A percentile compares a stretch with the other conserved stretches of the same genome.
Evolutionary conservation across 2,888 invertebrate genomes (phyloP).

Genomic region (Metacarcinus magister): DNA sequence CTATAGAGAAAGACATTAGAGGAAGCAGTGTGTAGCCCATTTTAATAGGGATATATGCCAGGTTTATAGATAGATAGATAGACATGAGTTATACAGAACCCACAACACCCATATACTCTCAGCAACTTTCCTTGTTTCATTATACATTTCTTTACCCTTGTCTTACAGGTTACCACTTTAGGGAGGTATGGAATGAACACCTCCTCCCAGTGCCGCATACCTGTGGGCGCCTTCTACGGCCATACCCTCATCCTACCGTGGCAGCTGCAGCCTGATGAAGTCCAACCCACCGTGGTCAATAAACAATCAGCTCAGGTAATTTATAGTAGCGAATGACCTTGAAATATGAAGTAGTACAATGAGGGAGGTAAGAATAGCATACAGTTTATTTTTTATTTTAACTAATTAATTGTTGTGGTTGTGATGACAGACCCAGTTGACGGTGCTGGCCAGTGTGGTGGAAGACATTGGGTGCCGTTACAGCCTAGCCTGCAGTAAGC

Average conservation of each 20-base stretch:
- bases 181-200: conserved; percentile 96
- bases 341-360: not conserved
- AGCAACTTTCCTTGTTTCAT: not conserved
- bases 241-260: conserved; percentile 92
- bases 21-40: too few relatives aligned
- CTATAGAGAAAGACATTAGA: too few relatives aligned
- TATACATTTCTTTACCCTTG: not conserved
- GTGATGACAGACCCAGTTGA: conserved; percentile 87
- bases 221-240: conserved; percentile 94
- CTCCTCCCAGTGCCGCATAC: conserved; percentile 92
- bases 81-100: too few relatives aligned
- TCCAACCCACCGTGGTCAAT: conserved; percentile 81
- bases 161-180: conserved; percentile 92
- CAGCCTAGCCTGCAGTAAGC: conserved; percentile 93
- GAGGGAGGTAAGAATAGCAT: not conserved
- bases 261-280: conserved; percentile 83
- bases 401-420: not conserved
- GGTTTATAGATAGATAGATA: too few relatives aligned
- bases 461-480: conserved; percentile 92
- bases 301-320: conserved; percentile 83
- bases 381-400: not conserved
- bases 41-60: too few relatives aligned
- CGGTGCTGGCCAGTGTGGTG: conserved; percentile 89
- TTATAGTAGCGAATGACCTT: not conserved
- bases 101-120: not conserved